Percentiles rank a stretch among this genome's conserved stretches.
Evolutionary conservation across 2,797 vertebrate genomes (phyloP).

Genomic region (Lates japonicus): DNA sequence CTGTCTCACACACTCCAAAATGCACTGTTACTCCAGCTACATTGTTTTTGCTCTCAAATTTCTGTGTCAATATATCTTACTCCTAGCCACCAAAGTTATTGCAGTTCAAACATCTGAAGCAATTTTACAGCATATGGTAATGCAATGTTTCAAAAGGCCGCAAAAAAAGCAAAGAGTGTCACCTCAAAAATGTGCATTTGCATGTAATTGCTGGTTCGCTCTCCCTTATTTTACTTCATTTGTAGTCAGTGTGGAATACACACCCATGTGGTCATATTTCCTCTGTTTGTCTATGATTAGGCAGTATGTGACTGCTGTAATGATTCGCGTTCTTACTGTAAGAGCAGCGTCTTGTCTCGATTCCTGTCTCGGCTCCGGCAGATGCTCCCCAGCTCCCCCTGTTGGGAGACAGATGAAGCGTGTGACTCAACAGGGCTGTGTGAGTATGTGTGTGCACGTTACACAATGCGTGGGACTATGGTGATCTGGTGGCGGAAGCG

Average conservation of each 20-base stretch:
- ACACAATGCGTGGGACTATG: constrained; percentile 66
- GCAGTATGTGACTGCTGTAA: constrained; percentile 57
- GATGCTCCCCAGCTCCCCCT: constrained; percentile 85
- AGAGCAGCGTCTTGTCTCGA: constrained; percentile 37
- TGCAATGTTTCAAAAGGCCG: constrained; percentile 47
- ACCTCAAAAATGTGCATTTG: constrained; percentile 80
- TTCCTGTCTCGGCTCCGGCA: constrained; percentile 62
- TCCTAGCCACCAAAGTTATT: constrained; percentile 17
- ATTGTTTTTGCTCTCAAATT: constrained; percentile 16
- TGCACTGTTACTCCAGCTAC: constrained; percentile 2
- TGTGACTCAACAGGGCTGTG: constrained; percentile 77
- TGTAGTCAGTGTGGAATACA: constrained; percentile 65
- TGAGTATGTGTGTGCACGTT: constrained; percentile 41
- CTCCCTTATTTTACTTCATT: constrained; percentile 67
- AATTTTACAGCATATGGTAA: constrained; percentile 36
- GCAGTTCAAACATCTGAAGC: constrained; percentile 54
- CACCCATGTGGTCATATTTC: constrained; percentile 64
- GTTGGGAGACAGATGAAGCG: constrained; percentile 87
- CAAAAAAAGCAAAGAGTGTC: constrained; percentile 48
- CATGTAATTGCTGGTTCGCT: constrained; percentile 73
- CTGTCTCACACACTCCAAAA: not conserved
- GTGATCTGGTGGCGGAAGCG: constrained; percentile 79
- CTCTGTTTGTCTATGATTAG: constrained; percentile 69
- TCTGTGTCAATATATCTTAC: constrained; percentile 12
- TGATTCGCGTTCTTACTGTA: constrained; percentile 60